These are phyloP conservation scores for Muscicapa striata DNA, from an alignment of 2,797 vertebrate genomes.

Conservation along the genomic window DNA sequence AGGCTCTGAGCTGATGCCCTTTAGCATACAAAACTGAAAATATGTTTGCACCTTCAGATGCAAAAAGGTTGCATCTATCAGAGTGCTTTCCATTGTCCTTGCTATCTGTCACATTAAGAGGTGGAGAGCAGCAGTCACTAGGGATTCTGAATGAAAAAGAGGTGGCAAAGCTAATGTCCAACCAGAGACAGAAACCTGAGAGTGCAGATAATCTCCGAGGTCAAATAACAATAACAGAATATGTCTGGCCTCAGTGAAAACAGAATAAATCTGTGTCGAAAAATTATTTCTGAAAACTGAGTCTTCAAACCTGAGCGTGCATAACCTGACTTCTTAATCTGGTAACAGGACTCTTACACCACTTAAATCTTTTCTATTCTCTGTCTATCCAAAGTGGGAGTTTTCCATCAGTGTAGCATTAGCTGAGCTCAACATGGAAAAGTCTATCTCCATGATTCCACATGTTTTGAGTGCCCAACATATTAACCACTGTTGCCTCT, in stretches of 20 bases:
- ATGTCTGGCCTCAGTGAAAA: neutral
- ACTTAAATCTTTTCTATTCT: neutral
- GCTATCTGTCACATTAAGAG: constrained; percentile 4
- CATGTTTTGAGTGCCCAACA: neutral
- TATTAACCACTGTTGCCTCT: neutral
- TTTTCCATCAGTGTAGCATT: neutral
- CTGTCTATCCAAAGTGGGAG: neutral
- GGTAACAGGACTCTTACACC: neutral
- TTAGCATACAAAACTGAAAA: constrained; percentile 17
- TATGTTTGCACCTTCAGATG: constrained; percentile 12
- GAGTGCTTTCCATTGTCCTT: neutral
- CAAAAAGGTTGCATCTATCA: constrained; percentile 31
- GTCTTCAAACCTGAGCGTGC: neutral
- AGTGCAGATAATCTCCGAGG: neutral
- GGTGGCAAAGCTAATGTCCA: neutral
- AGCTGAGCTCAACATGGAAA: neutral
- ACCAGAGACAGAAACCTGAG: neutral
- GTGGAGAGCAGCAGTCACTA: neutral
- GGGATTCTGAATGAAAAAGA: neutral
- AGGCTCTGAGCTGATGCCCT: neutral
- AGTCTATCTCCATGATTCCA: neutral
- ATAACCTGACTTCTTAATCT: neutral
- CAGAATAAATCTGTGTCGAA: neutral
- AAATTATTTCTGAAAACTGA: neutral
- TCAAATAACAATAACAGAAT: neutral